A percentile compares a stretch with the other conserved stretches of the same genome.
These are phyloP conservation scores for Embidobia sp. DNA, from an alignment of 2,888 invertebrate genomes.

Conservation along the genomic window DNA sequence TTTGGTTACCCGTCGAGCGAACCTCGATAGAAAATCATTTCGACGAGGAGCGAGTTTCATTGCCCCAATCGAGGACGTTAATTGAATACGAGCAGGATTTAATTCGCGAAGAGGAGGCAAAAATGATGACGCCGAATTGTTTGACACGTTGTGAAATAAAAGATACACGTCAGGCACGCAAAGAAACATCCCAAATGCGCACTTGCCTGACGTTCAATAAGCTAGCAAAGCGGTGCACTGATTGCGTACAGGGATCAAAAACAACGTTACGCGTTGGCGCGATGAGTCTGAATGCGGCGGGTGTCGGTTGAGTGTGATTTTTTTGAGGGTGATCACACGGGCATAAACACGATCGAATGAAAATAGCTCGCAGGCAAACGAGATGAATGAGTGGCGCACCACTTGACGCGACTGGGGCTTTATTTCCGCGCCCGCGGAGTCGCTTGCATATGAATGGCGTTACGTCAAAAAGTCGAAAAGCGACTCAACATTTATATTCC, in stretches of 20 bases:
- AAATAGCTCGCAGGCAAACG: constrained; percentile 62
- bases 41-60: too few species aligned
- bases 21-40: too few species aligned
- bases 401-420: constrained; percentile 53
- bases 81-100: too few species aligned
- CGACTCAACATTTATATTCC: constrained; percentile 13
- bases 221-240: constrained; percentile 38
- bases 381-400: constrained; percentile 55
- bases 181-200: constrained; percentile 28
- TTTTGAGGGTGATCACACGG: constrained; percentile 40
- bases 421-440: constrained; percentile 42
- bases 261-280: constrained; percentile 32
- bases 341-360: constrained; percentile 53
- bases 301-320: constrained; percentile 54
- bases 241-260: constrained; percentile 42
- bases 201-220: constrained; percentile 48
- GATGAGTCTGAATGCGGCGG: constrained; percentile 35
- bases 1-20: too few species aligned
- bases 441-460: constrained; percentile 20
- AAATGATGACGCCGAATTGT: too few species aligned
- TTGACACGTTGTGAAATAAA: too few species aligned
- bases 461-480: constrained; percentile 31
- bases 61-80: too few species aligned
- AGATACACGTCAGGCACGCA: constrained; percentile 1
- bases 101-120: too few species aligned